Evolutionary conservation across 2,113 vertebrate genomes (phyloP).

Genomic region (Eulacestoma nigropectus): DNA sequence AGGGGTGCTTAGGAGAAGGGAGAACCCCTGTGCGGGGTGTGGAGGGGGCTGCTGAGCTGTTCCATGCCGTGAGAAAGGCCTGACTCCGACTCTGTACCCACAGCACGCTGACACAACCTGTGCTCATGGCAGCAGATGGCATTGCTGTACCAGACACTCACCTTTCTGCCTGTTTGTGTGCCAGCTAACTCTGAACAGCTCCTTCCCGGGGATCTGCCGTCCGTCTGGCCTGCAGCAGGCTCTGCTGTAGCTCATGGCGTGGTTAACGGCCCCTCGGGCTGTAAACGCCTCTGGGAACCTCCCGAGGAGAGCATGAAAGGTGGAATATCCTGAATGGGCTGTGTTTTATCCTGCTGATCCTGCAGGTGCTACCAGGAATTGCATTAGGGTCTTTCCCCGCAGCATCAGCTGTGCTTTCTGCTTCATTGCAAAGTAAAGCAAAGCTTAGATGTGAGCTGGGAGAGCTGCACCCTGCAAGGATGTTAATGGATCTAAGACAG

Average conservation of each 20-base stretch:
- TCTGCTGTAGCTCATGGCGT: not conserved
- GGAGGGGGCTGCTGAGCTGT: not conserved
- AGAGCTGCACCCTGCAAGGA: not conserved
- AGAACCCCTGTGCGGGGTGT: rapidly evolving
- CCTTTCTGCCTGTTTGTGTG: not conserved
- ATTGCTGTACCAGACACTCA: not conserved
- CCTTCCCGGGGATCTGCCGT: not conserved
- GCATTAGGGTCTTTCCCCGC: rapidly evolving
- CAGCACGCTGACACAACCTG: not conserved
- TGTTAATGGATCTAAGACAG: not conserved
- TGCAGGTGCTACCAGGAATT: not conserved
- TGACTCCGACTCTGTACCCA: rapidly evolving
- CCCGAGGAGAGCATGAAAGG: not conserved
- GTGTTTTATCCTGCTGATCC: not conserved
- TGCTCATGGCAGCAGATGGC: not conserved
- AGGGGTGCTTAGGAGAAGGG: not conserved
- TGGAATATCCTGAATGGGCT: not conserved
- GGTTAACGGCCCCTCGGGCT: not conserved
- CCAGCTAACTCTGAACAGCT: not conserved
- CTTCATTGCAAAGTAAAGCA: not conserved
- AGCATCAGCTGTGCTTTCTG: not conserved
- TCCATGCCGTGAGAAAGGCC: not conserved
- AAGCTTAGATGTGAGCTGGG: not conserved
- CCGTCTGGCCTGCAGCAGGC: not conserved
- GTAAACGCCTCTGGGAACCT: not conserved